Evolutionary conservation across 1,140 invertebrate species (phyloP).

Genomic region (Drepana arcuata): DNA sequence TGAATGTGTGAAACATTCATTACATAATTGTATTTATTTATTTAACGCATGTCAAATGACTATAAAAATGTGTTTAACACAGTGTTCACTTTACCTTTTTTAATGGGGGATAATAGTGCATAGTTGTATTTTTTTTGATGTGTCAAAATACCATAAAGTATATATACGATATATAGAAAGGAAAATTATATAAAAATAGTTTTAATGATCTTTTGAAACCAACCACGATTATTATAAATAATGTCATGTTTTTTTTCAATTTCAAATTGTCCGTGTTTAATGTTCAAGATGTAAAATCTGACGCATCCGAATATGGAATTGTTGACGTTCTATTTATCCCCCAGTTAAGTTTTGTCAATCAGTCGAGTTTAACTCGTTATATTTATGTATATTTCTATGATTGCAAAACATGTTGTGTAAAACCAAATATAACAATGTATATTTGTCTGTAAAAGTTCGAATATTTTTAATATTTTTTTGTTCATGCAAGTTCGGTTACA

Average conservation of each 20-base stretch:
- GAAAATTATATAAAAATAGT: too few relatives aligned
- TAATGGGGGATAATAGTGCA: conserved; percentile 27
- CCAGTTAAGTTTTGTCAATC: too few relatives aligned
- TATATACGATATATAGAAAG: too few relatives aligned
- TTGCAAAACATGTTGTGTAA: conserved; percentile 56
- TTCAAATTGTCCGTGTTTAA: too few relatives aligned
- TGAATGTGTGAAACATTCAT: conserved; percentile 23
- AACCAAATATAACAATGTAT: conserved; percentile 52
- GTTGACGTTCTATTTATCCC: too few relatives aligned
- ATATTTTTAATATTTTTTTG: conserved; percentile 51
- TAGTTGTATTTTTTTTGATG: conserved; percentile 31
- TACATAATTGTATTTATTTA: conserved; percentile 31
- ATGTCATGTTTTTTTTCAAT: too few relatives aligned
- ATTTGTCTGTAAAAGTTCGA: conserved; percentile 50
- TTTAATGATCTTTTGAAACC: too few relatives aligned
- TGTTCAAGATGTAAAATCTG: too few relatives aligned
- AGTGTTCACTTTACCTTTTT: conserved; percentile 48
- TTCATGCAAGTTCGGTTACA: conserved; percentile 42
- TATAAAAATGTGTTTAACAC: conserved; percentile 48
- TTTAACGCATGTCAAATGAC: conserved; percentile 40
- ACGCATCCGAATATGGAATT: too few relatives aligned
- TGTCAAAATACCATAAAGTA: too few relatives aligned
- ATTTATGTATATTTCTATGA: conserved; percentile 35
- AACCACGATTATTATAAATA: too few relatives aligned
- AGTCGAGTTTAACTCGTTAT: conserved; percentile 62